Evolutionary conservation across 2,888 invertebrate genomes (phyloP), one percentile per base, ranked within the genome.

Genomic region (Dascillus cervinus): DNA sequence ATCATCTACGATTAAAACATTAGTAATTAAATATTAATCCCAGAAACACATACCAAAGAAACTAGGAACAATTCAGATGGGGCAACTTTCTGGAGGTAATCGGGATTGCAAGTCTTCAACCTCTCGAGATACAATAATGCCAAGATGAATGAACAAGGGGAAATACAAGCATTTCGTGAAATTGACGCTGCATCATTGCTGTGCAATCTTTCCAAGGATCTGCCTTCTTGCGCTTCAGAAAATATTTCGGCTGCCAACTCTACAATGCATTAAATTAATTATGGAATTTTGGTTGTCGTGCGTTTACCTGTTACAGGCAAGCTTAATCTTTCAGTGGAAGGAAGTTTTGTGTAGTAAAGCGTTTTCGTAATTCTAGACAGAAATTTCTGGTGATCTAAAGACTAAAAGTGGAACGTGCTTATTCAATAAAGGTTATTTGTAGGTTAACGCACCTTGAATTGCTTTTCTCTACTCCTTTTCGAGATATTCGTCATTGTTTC

Each of bases 21-120:
- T 13, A 22, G 17, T 17, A 17, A 17, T 17, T 17, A 17, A 17
- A 17, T 17, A 17, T 17, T 17, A 23, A 13, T 11, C n/a, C n/a
- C n/a, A n/a, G 14, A 34, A 10, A 19, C 31, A 59, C 69, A 67
- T 66, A 92, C 95, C 78, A 96, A 71, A 35, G 96, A 91, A 41
- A 96, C 86, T 34, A 97, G 76, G 66, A 96, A 96, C 36, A 97
- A 75, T 61, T 96, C 92, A 14, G 89, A 84, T 13, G 96, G 92
- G 14, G 86, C 79, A 27, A 90, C 79, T 52, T 75, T 70, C 48
- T 81, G 75, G 39, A 95, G 73, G 65, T 92, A 95, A 46, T 82
- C 79, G 1, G 87, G 83, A 69, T 90, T 86, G 50, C 75, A 73
- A 39, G 72, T 71, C 60, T 85, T 82, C 31, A 97, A 73, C 44